Evolutionary conservation across 1,140 invertebrate species (phyloP), one percentile per base, ranked within the genome.

Genomic region (Drosophila sp.): DNA sequence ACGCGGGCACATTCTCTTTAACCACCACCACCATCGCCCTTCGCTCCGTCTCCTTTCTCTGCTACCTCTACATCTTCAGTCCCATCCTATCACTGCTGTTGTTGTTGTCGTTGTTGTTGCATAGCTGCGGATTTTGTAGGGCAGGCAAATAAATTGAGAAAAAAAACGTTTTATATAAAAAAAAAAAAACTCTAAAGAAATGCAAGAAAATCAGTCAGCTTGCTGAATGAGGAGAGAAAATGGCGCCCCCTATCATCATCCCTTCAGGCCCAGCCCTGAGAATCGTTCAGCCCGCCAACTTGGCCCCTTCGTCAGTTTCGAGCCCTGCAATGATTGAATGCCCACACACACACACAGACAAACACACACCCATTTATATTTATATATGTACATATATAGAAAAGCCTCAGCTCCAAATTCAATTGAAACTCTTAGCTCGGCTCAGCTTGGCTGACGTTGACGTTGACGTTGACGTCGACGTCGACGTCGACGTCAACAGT

Each of bases 81-180:
- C 21, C 21, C 21, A 21, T 2, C 21, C 21, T 21, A 21, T 21
- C 21, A 21, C 21, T 21, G 21, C 21, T 21, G 21, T 21, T 21
- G 21, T 21, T 21, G 40, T 67, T 21, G 21, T 21, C 4, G 40
- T 67, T 78, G 79, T 62, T 79, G 64, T 73, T 82, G 75, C 56
- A 81, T 70, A 74, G 78, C 67, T 82, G 74, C 59, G 80, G 80
- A 84, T 77, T 84, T 81, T 87, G 63, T 86, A 65, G 64, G 76
- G 78, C 82, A 87, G 89, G 82, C 76, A 87, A 87, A 86, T 87
- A 86, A 87, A 86, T 86, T 86, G 67, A 65, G 75, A 81, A 72
- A 65, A 72, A 66, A 50, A 58, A 45, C 45, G 46, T 50, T 50
- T 25, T 50, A 48, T n/a, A 38, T 34, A 63, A 29, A 57, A 51